Percentiles rank a stretch among this genome's conserved stretches.
Evolutionary conservation across 2,113 vertebrate genomes (phyloP).

Genomic region (Cinclus cinclus): DNA sequence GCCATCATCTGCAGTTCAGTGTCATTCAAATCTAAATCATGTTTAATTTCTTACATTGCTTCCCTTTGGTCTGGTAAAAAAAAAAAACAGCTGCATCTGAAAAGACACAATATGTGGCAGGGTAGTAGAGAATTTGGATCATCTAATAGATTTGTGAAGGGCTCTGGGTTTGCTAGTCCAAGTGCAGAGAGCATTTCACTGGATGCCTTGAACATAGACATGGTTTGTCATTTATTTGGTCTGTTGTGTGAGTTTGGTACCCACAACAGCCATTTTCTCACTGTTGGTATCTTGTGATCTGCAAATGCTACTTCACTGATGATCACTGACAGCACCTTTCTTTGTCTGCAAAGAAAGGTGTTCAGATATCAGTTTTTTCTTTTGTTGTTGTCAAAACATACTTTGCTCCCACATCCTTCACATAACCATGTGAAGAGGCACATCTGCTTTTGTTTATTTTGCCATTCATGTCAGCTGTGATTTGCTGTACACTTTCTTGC

Average conservation of each 20-base stretch:
- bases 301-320: not conserved
- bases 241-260: not conserved
- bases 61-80: not conserved
- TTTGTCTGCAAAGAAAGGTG: not conserved
- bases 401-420: not conserved
- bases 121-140: not conserved
- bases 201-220: not conserved
- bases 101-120: not conserved
- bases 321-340: not conserved
- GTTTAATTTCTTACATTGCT: not conserved
- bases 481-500: slow-evolving; percentile 14
- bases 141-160: not conserved
- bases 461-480: not conserved
- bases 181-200: not conserved
- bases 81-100: not conserved
- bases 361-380: not conserved
- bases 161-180: not conserved
- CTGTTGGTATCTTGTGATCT: not conserved
- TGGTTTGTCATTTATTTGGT: not conserved
- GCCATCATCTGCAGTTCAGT: not conserved
- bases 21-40: not conserved
- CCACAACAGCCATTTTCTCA: not conserved
- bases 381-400: not conserved
- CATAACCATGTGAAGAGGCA: not conserved
- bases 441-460: slow-evolving; percentile 40